Evolutionary conservation across 2,797 vertebrate genomes (phyloP).

Genomic region (Tadarida brasiliensis): DNA sequence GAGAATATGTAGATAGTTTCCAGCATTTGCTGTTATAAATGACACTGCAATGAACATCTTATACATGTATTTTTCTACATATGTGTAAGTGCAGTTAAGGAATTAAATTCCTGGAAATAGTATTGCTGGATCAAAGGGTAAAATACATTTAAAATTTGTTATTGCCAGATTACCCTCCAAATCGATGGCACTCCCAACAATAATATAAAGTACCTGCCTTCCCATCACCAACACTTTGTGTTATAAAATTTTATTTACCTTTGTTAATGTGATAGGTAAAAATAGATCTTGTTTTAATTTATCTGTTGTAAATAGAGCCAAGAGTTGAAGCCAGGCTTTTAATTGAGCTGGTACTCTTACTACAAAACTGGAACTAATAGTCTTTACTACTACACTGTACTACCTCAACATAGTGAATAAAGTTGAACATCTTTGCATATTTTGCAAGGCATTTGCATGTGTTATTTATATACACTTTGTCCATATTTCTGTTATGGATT

Average conservation of each 20-base stretch:
- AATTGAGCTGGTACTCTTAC: background rate
- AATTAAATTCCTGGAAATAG: background rate
- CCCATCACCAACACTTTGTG: background rate
- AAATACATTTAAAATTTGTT: conserved; percentile 23
- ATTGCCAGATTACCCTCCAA: background rate
- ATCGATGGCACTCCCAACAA: background rate
- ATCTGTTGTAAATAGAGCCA: background rate
- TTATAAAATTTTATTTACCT: too few species aligned
- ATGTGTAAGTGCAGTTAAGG: background rate
- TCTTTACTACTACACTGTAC: background rate
- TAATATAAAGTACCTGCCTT: background rate
- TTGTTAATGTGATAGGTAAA: background rate
- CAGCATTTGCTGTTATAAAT: background rate
- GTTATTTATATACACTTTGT: too few species aligned
- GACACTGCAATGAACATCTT: background rate
- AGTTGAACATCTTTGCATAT: too few species aligned
- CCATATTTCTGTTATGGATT: too few species aligned
- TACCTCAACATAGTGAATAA: too few species aligned
- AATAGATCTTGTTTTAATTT: conserved; percentile 18
- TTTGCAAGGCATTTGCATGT: too few species aligned
- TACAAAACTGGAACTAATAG: background rate
- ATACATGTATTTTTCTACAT: background rate
- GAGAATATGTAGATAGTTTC: background rate
- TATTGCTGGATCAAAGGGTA: background rate
- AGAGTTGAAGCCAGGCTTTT: background rate